Percentiles rank a stretch among this genome's conserved stretches.
These are phyloP conservation scores for Acipenser ruthenus DNA, from an alignment of 2,797 vertebrate species.

Conservation along the genomic window DNA sequence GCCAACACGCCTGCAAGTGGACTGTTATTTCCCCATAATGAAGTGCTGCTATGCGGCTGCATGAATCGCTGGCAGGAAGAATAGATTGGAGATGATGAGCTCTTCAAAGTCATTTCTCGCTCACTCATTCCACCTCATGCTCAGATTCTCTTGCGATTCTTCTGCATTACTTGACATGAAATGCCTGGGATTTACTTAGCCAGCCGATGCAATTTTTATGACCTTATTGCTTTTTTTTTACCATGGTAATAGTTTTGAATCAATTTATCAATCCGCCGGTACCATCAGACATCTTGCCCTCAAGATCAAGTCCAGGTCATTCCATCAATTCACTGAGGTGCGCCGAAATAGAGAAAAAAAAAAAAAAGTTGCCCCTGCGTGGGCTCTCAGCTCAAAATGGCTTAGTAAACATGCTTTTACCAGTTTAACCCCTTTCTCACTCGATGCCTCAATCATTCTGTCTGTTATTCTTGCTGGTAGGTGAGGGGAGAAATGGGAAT, in stretches of 20 bases:
- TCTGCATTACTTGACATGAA: constrained; percentile 76
- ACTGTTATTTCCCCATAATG: constrained; percentile 99
- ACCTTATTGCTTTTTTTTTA: constrained; percentile 98
- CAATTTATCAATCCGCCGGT: constrained; percentile 98
- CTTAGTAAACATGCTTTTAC: constrained; percentile 81
- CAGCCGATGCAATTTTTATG: constrained; percentile 99
- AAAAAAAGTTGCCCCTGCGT: constrained; percentile 39
- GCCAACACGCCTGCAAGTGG: constrained; percentile 68
- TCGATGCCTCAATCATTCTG: constrained; percentile 19
- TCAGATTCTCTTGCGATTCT: constrained; percentile 68
- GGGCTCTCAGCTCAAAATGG: constrained; percentile 75
- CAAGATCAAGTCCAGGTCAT: constrained; percentile 99
- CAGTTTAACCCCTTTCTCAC: constrained; percentile 73
- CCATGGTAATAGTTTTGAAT: constrained; percentile 99
- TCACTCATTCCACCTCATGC: constrained; percentile 97
- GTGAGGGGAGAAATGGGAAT: constrained; percentile 23
- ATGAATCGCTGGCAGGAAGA: constrained; percentile 94
- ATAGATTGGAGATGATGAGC: constrained; percentile 99
- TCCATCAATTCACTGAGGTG: constrained; percentile 91
- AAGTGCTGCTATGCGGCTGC: constrained; percentile 98
- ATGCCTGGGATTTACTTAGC: constrained; percentile 95
- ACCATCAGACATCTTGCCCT: constrained; percentile 95
- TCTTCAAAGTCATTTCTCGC: constrained; percentile 99
- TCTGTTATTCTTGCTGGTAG: constrained; percentile 25
- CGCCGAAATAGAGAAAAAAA: constrained; percentile 74